Conservation (phyloP, 2,888 invertebrate species). For the Nymphalis polychloros region DNA sequence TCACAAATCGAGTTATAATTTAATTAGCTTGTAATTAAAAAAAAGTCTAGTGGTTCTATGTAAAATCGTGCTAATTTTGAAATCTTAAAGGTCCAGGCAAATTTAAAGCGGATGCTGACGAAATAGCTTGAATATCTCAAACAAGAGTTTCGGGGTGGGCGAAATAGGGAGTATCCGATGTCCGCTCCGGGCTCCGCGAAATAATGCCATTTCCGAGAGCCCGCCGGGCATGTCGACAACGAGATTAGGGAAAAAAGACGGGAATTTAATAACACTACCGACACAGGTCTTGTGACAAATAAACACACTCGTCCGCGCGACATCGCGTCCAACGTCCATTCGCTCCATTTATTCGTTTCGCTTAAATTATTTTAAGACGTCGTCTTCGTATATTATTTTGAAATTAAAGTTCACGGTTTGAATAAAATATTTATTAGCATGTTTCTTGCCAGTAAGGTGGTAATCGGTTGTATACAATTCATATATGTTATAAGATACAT, state of each 20-base stretch:
- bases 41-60: no score
- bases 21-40: no score
- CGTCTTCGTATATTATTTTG: no score
- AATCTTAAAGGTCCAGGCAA: constrained; percentile 43
- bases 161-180: constrained; percentile 63
- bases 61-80: constrained; percentile 32
- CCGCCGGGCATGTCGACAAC: constrained; percentile 69
- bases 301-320: constrained; percentile 43
- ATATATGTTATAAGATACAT: no score
- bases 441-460: no score
- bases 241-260: constrained; percentile 72
- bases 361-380: background rate
- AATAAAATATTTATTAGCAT: no score
- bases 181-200: constrained; percentile 58
- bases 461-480: no score
- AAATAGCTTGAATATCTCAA: constrained; percentile 59
- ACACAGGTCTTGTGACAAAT: constrained; percentile 60
- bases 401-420: no score
- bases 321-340: background rate
- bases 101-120: constrained; percentile 53
- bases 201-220: constrained; percentile 77
- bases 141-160: constrained; percentile 54
- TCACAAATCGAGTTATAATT: no score
- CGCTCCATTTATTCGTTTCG: background rate
- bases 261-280: constrained; percentile 71